phyloP scores from a whole-genome alignment of 2,113 vertebrate species.

The Pterocles burchelli region DNA sequence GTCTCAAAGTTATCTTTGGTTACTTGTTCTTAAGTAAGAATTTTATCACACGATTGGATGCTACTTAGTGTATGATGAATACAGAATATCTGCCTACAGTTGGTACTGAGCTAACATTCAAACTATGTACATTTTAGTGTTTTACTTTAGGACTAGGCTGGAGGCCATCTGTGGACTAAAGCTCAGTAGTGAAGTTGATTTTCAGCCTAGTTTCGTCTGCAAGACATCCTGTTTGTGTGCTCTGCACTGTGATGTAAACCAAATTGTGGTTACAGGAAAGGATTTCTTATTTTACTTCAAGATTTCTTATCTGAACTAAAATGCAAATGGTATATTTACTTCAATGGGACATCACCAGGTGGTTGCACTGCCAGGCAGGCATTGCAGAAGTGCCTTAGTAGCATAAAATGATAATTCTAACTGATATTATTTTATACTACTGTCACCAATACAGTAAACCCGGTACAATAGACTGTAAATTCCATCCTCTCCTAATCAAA shows the following conservation, averaged over 20 bases:
- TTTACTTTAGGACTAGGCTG: not conserved
- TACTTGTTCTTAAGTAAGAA: not conserved
- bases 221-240: not conserved
- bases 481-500: not conserved
- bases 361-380: not conserved
- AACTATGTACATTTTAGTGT: not conserved
- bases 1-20: not conserved
- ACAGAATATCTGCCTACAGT: not conserved
- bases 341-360: not conserved
- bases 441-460: not conserved
- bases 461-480: not conserved
- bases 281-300: not conserved
- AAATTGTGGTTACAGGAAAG: not conserved
- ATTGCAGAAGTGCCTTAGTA: not conserved
- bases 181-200: not conserved
- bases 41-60: not conserved
- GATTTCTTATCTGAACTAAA: not conserved
- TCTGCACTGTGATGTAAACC: not conserved
- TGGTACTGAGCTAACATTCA: not conserved
- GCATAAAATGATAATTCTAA: not conserved
- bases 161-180: not conserved
- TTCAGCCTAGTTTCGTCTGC: not conserved
- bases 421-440: not conserved
- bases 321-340: not conserved
- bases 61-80: not conserved